phyloP scores from a whole-genome alignment of 2,888 invertebrate species.

The Limnephilus rhombicus region DNA sequence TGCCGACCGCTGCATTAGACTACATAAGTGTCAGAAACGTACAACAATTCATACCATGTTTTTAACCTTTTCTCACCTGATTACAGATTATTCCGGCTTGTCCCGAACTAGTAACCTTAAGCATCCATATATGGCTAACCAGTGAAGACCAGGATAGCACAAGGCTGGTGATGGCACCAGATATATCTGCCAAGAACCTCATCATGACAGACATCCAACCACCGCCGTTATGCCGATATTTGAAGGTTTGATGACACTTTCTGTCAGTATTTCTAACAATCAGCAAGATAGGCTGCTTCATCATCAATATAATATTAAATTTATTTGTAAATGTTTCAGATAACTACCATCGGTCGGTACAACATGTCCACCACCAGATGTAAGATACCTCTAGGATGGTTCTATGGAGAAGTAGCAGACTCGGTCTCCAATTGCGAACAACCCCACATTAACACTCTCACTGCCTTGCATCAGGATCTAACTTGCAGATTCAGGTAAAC shows the following conservation, averaged over 20 bases:
- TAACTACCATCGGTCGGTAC: conserved; percentile 93
- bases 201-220: conserved; percentile 94
- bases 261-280: neutral
- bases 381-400: conserved; percentile 94
- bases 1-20: too few species aligned
- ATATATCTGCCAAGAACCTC: conserved; percentile 91
- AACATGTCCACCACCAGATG: conserved; percentile 94
- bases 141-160: conserved; percentile 92
- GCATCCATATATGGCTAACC: conserved; percentile 93
- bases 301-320: neutral
- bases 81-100: conserved; percentile 85
- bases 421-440: conserved; percentile 76
- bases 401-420: conserved; percentile 93
- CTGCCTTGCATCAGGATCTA: conserved; percentile 74
- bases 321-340: conserved; percentile 74
- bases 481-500: conserved; percentile 74
- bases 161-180: conserved; percentile 89
- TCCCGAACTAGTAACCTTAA: conserved; percentile 89
- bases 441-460: conserved; percentile 74
- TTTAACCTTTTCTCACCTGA: neutral
- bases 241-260: conserved; percentile 81
- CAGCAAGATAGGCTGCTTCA: neutral
- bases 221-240: conserved; percentile 91
- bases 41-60: neutral
- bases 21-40: neutral